Evolutionary conservation across 2,888 invertebrate genomes (phyloP).

Genomic region (Heliconius charithonia): DNA sequence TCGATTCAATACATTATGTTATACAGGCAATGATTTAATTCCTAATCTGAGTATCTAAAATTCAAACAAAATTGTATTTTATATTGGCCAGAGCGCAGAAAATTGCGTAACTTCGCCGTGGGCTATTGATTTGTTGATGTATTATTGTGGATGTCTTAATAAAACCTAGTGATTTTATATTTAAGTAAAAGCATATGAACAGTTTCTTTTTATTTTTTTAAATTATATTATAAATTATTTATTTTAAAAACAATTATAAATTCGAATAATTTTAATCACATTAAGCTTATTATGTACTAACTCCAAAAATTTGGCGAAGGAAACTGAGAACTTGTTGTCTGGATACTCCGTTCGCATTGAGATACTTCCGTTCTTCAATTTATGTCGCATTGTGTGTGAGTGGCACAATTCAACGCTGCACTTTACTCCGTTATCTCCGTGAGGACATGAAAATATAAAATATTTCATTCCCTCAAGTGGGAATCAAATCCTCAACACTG

Average conservation of each 20-base stretch:
- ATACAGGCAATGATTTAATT: slow-evolving; percentile 4
- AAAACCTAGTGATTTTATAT: slow-evolving; percentile 26
- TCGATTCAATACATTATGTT: neutral
- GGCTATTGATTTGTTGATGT: slow-evolving; percentile 37
- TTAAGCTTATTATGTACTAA: too few species aligned
- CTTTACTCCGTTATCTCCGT: neutral
- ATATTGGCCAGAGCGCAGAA: slow-evolving; percentile 23
- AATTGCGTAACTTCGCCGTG: slow-evolving; percentile 29
- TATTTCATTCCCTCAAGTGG: neutral
- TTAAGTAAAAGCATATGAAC: too few species aligned
- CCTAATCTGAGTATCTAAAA: slow-evolving; percentile 6
- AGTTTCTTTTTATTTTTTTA: too few species aligned
- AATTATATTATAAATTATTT: neutral
- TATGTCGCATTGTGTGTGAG: neutral
- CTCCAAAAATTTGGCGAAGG: too few species aligned
- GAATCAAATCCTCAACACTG: neutral
- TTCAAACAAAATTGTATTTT: slow-evolving; percentile 5
- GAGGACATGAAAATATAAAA: neutral
- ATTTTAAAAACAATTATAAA: neutral
- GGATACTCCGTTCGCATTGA: neutral
- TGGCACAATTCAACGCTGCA: neutral
- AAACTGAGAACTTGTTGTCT: neutral
- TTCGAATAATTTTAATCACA: neutral
- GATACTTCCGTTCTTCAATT: neutral
- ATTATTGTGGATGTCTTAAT: slow-evolving; percentile 9